These are phyloP conservation scores for Brachionus angularis DNA, from an alignment of 1,140 invertebrate species.

Conservation along the genomic window DNA sequence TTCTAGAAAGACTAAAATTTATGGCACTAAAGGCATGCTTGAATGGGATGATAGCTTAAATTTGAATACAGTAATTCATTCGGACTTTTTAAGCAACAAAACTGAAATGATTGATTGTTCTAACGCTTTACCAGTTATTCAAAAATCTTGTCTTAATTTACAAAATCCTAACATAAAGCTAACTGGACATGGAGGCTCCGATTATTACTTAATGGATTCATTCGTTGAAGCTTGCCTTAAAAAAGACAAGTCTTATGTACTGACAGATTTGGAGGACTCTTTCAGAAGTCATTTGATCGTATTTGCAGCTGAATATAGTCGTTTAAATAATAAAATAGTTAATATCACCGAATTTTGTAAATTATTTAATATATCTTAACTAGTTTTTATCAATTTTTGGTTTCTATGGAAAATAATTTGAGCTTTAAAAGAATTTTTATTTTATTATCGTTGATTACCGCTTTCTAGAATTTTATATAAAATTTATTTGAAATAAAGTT, in stretches of 20 bases:
- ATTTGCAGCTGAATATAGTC: slow-evolving; percentile 53
- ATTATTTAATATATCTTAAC: no score
- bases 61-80: slow-evolving; percentile 45
- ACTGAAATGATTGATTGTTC: slow-evolving; percentile 45
- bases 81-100: slow-evolving; percentile 48
- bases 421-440: no score
- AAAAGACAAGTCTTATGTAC: slow-evolving; percentile 45
- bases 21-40: slow-evolving; percentile 47
- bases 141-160: background rate
- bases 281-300: slow-evolving; percentile 52
- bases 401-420: no score
- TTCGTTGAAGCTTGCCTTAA: slow-evolving; percentile 53
- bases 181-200: slow-evolving; percentile 56
- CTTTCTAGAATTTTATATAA: no score
- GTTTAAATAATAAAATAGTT: slow-evolving; percentile 51
- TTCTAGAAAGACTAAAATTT: slow-evolving; percentile 48
- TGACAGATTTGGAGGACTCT: slow-evolving; percentile 52
- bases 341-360: slow-evolving; percentile 44
- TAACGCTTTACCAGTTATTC: background rate
- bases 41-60: slow-evolving; percentile 48
- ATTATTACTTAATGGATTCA: slow-evolving; percentile 53
- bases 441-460: no score
- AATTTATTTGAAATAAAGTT: no score
- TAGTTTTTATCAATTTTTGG: no score
- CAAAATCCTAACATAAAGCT: slow-evolving; percentile 35